Evolutionary conservation across 1,140 invertebrate species (phyloP), one percentile per base, ranked within the genome.

Genomic region (Aphidius ervi): DNA sequence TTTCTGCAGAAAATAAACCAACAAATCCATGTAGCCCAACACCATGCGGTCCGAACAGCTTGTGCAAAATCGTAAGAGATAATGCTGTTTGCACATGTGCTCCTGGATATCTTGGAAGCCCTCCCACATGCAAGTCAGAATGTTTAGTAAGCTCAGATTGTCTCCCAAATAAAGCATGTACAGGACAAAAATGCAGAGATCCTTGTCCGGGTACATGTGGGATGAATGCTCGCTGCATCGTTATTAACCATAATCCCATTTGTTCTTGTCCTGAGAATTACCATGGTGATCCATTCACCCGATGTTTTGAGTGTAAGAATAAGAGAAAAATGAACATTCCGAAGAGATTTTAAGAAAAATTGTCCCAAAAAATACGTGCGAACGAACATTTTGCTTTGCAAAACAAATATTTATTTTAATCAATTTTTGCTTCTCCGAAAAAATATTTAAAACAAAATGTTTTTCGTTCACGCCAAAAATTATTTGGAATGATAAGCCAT

Each of bases 191-290:
- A 68, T 86, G 84, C 71, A 73, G 69, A 63, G 82, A 84, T 68
- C 82, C 84, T 45, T 86, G 84, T 66, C 74, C 75, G 53, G 84
- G 82, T 20, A 81, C 83, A 8, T 86, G 85, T 70, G 84, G 84
- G 39, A 69, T 73, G 6, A 84, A 84, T 69, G 82, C 84, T 8
- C 72, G 83, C 46, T 86, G 85, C 67, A 76, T 78, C 73, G 80
- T 83, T 9, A 76, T 82, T 37, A 82, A 82, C 69, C 82, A 83
- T 62, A 82, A 77, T 67, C 81, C 82, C 7, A 82, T 82, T 57
- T 84, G 82, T 65, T 81, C 79, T 16, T 87, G 86, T 65, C 77
- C 79, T 55, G 61, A 72, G 10, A 77, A 80, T 54, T 85, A 82
- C 64, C 82, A 82, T 20, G 86, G 86, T 40, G 84, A 83, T 66